Base-by-base conservation (phyloP, 2,797 vertebrate species). In the Telmatherina bonti region DNA sequence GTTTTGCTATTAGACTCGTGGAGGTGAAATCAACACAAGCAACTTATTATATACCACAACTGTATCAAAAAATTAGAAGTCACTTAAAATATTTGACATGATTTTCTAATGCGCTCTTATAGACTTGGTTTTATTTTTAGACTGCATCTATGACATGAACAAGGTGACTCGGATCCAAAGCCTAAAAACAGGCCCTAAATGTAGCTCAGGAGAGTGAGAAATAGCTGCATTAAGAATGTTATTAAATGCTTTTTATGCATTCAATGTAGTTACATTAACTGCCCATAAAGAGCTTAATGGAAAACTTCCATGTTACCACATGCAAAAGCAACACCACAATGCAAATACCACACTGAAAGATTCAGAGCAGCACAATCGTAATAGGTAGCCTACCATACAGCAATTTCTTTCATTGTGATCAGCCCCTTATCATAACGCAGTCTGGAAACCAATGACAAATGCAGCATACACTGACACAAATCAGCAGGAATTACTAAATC, bases 1-100 rank as follows among this genome's bases (percentile, higher is more conserved):
- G 74, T 89, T 81, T 80, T 62, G 72, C 67, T 78, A 70, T 64
- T 70, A 65, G 33, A 76, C 71, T 77, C 83, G 74, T 67, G 67
- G 68, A 72, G 67, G 35, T 65, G 33, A 62, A 74, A 57, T 64
- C 53, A 62, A 36, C 64, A 26, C 24, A 47, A 71, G 24, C 60
- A 73, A 76, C 31, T 55, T 38, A 47, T 52, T 59, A 24, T 31
- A 68, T 11, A 43, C 30, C 54, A 36, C n/a, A 43, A 55, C 59
- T 56, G 56, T 38, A 30, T 31, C 30, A 29, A 4, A 45, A 45
- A 22, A 27, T 16, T 7, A 13, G 27, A 56, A 49, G n/a, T 52
- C 70, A 41, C 26, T 45, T 18, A 26, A 54, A 43, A 56, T 31
- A 30, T 33, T 56, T 56, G 30, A 66, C 29, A 5, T 16, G 2